Evolutionary conservation across 2,888 invertebrate species (phyloP), one percentile per base, ranked within the genome.

Genomic region (Agelastica alni): DNA sequence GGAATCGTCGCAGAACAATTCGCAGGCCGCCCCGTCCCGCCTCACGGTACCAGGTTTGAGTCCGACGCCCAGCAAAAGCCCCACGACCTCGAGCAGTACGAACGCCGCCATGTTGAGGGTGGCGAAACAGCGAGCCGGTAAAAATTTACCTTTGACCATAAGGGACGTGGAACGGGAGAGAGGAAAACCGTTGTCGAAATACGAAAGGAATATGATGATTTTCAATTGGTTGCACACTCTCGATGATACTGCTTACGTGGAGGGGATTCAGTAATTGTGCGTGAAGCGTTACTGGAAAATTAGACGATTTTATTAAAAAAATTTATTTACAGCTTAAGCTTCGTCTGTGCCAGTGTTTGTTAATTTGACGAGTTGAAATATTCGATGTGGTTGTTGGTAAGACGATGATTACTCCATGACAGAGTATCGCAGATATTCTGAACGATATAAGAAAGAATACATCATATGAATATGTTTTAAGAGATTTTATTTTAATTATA

Each of bases 151-250:
- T 1, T 77, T 92, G 1, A 91, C 91, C 0, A 85, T 89, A 2
- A 84, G 87, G 0, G 92, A 93, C 68, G 82, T 92, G 22, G 91
- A 92, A 66, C 79, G 90, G 46, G 91, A 92, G 70, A 80, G 91
- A 1, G 91, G 92, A 0, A 87, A 90, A 55, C 91, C 92, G 0
- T 80, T 93, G 7, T 89, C 90, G n/a, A 91, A 91, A 68, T 92
- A 91, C 77, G 92, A 93, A 70, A 78, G 93, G n/a, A 94, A 95
- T 76, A 91, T 94, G 87, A 93, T 93, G 89, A 94, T 94, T 53
- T 94, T 94, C 78, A 93, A 93, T 77, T 95, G 94, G 94, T 81
- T 95, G 1, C 92, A 93, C 73, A 91, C 91, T 1, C 80, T 94
- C 13, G 91, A 92, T 71, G 91, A 92, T 62, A 83, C 84, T 0